These are phyloP conservation scores for Nudaria mundana DNA, from an alignment of 2,888 invertebrate species.

Conservation along the genomic window DNA sequence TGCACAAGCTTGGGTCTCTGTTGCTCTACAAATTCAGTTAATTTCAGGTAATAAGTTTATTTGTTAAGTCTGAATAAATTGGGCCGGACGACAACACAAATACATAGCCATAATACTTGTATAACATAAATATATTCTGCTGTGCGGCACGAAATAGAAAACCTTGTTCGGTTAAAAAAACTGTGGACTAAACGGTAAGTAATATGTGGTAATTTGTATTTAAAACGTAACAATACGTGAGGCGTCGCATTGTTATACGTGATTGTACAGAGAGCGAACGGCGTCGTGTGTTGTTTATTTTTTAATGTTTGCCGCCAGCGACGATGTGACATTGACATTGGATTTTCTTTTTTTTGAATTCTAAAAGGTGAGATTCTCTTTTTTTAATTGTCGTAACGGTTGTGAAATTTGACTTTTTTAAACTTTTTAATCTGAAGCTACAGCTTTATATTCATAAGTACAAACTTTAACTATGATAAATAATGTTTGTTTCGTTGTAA, in stretches of 20 bases:
- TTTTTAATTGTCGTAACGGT: neutral
- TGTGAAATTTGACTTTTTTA: too few relatives aligned
- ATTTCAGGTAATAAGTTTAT: too few relatives aligned
- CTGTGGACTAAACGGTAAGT: constrained; percentile 5
- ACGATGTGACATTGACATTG: constrained; percentile 23
- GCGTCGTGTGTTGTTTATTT: constrained; percentile 13
- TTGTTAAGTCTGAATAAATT: too few relatives aligned
- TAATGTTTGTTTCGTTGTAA: too few relatives aligned
- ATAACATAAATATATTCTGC: neutral
- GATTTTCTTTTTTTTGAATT: constrained; percentile 13
- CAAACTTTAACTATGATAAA: too few relatives aligned
- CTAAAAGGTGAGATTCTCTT: constrained; percentile 18
- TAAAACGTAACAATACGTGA: constrained; percentile 37
- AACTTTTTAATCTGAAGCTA: too few relatives aligned
- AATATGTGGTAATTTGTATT: constrained; percentile 37
- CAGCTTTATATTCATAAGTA: too few relatives aligned
- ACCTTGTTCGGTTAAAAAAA: neutral
- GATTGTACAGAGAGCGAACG: constrained; percentile 38
- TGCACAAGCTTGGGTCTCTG: too few relatives aligned
- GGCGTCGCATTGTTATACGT: constrained; percentile 36
- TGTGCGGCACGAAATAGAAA: neutral
- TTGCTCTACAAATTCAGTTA: too few relatives aligned
- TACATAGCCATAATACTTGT: neutral
- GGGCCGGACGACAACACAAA: neutral
- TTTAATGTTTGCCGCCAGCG: constrained; percentile 11